Evolutionary conservation across 2,888 invertebrate genomes (phyloP).

Genomic region (Lottia scabra): DNA sequence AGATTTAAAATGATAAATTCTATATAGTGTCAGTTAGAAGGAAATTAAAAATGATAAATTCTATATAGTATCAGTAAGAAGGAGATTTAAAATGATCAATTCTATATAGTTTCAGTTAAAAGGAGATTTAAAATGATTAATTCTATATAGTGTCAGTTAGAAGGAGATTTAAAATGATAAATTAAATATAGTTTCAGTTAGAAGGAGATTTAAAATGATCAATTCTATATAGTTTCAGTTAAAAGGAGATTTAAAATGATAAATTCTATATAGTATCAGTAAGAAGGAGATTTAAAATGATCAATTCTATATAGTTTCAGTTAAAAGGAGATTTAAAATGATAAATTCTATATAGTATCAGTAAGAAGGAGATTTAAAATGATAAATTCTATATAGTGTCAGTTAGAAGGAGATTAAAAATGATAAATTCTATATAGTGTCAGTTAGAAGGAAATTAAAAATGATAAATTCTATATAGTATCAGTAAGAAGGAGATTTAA

Average conservation of each 20-base stretch:
- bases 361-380: too few species aligned
- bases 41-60: too few species aligned
- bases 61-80: constrained; percentile 61
- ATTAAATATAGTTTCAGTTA: too few species aligned
- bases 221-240: constrained; percentile 56
- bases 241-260: constrained; percentile 64
- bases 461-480: constrained; percentile 37
- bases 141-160: constrained; percentile 59
- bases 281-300: too few species aligned
- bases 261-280: too few species aligned
- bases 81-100: constrained; percentile 59
- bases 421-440: too few species aligned
- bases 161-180: constrained; percentile 62
- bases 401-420: constrained; percentile 66
- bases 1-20: constrained; percentile 48
- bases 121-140: too few species aligned
- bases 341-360: too few species aligned
- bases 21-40: too few species aligned
- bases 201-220: too few species aligned
- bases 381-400: constrained; percentile 42
- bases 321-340: constrained; percentile 66
- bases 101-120: too few species aligned
- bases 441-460: too few species aligned
- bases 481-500: constrained; percentile 66
- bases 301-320: constrained; percentile 49